phyloP scores from a whole-genome alignment of 2,888 invertebrate genomes.

The Dysmachus trigonus region DNA sequence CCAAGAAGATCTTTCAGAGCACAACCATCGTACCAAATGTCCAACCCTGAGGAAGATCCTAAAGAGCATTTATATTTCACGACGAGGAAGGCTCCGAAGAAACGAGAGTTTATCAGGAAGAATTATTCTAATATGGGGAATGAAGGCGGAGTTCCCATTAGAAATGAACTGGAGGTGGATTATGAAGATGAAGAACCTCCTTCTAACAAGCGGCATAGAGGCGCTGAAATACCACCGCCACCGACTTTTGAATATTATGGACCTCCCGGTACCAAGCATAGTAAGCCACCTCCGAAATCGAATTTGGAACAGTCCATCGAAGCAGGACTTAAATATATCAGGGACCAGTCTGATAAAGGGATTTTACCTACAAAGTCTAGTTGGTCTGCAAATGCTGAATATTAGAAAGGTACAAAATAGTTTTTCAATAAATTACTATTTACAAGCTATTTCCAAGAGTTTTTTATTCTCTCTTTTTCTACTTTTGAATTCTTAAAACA shows the following conservation, averaged over 20 bases:
- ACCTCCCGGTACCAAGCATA: slow-evolving; percentile 57
- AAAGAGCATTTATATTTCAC: slow-evolving; percentile 58
- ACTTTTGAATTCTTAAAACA: not conserved
- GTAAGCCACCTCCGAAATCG: slow-evolving; percentile 53
- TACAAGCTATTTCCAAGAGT: not conserved
- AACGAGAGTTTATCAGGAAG: slow-evolving; percentile 31
- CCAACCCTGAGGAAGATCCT: slow-evolving; percentile 36
- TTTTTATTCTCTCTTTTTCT: not conserved
- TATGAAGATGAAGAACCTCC: slow-evolving; percentile 19
- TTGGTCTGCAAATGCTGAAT: slow-evolving; percentile 62
- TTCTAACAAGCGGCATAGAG: slow-evolving; percentile 53
- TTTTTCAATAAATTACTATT: not conserved
- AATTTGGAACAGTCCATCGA: slow-evolving; percentile 67
- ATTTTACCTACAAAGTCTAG: slow-evolving; percentile 58
- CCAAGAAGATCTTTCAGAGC: slow-evolving; percentile 58
- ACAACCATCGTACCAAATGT: not conserved
- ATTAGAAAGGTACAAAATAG: slow-evolving; percentile 51
- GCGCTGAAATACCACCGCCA: slow-evolving; percentile 73
- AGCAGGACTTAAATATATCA: slow-evolving; percentile 67
- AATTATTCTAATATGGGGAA: slow-evolving; percentile 38
- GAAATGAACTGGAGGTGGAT: slow-evolving; percentile 25
- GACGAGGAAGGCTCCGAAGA: slow-evolving; percentile 52
- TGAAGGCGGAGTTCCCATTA: slow-evolving; percentile 33
- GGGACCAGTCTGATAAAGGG: slow-evolving; percentile 67
- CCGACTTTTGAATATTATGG: slow-evolving; percentile 73